A percentile compares a stretch with the other conserved stretches of the same genome.
Conservation (phyloP, 2,888 invertebrate species). For the Trachelus troglodyta region DNA sequence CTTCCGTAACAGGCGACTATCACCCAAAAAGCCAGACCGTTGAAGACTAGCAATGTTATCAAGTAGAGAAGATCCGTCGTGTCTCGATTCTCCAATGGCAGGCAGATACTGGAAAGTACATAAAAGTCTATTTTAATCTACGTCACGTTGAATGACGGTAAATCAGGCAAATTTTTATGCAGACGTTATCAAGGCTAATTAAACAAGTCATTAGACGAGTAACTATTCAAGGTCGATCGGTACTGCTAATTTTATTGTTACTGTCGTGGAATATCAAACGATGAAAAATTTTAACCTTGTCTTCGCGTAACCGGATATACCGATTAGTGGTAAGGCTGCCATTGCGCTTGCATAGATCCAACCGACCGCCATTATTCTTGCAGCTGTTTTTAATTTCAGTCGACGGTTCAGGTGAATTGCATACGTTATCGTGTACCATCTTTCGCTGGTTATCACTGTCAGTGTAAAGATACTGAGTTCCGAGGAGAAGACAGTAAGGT, state of each 20-base stretch:
- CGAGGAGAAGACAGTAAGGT: slow-evolving; percentile 74
- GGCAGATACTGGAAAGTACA: slow-evolving; percentile 69
- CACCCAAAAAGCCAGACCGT: slow-evolving; percentile 73
- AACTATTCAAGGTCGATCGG: background rate
- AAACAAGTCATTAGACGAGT: background rate
- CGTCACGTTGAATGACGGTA: too few species aligned
- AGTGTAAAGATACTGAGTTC: slow-evolving; percentile 76
- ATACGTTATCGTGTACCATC: slow-evolving; percentile 72
- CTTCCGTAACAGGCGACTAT: slow-evolving; percentile 74
- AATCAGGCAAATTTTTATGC: too few species aligned
- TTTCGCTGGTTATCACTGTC: slow-evolving; percentile 74
- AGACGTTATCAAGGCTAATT: background rate
- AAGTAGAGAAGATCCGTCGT: slow-evolving; percentile 71
- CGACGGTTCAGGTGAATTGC: slow-evolving; percentile 74
- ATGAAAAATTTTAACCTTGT: slow-evolving; percentile 63
- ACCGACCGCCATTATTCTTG: slow-evolving; percentile 71
- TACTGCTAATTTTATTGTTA: background rate
- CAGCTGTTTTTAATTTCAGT: slow-evolving; percentile 70
- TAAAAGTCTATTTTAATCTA: background rate
- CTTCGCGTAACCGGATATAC: slow-evolving; percentile 74
- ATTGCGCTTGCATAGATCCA: slow-evolving; percentile 71
- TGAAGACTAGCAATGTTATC: slow-evolving; percentile 70
- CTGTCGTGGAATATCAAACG: background rate
- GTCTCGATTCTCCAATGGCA: slow-evolving; percentile 72
- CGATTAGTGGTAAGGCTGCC: slow-evolving; percentile 73